Evolutionary conservation across 2,888 invertebrate species (phyloP).

Genomic region (Monochamus alternatus): DNA sequence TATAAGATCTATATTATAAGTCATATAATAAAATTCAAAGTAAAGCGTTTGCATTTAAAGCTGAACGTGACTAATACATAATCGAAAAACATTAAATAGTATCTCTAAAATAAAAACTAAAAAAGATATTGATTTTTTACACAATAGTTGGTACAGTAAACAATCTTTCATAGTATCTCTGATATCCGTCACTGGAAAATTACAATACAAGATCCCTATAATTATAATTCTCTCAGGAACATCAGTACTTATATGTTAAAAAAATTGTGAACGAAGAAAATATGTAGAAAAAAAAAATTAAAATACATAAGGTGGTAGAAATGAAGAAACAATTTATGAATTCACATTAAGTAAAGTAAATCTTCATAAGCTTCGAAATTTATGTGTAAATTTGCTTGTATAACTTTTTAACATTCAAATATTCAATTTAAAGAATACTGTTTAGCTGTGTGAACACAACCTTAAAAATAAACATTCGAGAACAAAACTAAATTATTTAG

Average conservation of each 20-base stretch:
- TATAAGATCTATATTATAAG: slow-evolving; percentile 22
- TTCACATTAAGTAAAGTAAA: too few relatives aligned
- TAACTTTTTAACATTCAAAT: too few relatives aligned
- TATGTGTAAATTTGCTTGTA: too few relatives aligned
- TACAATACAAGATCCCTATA: too few relatives aligned
- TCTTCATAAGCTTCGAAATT: too few relatives aligned
- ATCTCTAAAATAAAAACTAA: slow-evolving; percentile 8
- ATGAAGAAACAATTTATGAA: too few relatives aligned
- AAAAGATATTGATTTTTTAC: neutral
- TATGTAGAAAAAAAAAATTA: too few relatives aligned
- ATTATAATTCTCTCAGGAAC: too few relatives aligned
- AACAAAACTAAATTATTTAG: slow-evolving; percentile 10
- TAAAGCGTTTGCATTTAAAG: slow-evolving; percentile 5
- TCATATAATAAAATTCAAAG: slow-evolving; percentile 6
- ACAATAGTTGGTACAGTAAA: slow-evolving; percentile 22
- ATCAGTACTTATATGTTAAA: too few relatives aligned
- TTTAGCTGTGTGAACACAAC: neutral
- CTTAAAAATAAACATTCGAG: neutral
- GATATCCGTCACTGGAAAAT: neutral
- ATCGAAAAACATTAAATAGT: neutral
- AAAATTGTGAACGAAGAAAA: too few relatives aligned
- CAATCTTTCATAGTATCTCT: too few relatives aligned
- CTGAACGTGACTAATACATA: neutral
- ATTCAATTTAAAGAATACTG: neutral
- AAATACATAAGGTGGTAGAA: too few relatives aligned